phyloP scores from a whole-genome alignment of 2,888 invertebrate species.

The Drosophila diplacantha region DNA sequence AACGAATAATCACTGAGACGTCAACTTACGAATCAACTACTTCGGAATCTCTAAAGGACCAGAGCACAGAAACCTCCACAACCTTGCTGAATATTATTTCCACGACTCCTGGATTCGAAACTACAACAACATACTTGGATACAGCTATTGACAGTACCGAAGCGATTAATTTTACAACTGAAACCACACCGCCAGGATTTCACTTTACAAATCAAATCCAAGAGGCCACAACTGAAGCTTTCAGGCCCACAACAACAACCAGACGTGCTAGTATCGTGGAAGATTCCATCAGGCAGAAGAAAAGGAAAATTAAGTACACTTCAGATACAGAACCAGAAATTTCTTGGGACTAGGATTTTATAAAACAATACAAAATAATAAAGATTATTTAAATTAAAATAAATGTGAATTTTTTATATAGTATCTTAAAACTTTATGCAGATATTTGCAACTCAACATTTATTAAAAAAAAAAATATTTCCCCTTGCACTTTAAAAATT shows the following conservation, averaged over 20 bases:
- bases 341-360: constrained; percentile 32
- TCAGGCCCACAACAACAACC: background rate
- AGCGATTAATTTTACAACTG: background rate
- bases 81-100: constrained; percentile 48
- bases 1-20: background rate
- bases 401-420: background rate
- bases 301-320: constrained; percentile 50
- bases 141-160: background rate
- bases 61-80: constrained; percentile 17
- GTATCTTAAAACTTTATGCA: no score
- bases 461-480: no score
- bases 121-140: constrained; percentile 25
- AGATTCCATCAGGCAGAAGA: constrained; percentile 37
- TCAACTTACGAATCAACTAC: background rate
- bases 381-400: background rate
- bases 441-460: no score
- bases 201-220: background rate
- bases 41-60: background rate
- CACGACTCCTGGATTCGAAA: constrained; percentile 32
- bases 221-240: constrained; percentile 11
- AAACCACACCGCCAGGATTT: constrained; percentile 1
- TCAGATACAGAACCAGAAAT: constrained; percentile 70
- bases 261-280: constrained; percentile 11
- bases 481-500: no score
- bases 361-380: background rate